phyloP scores from a whole-genome alignment of 2,888 invertebrate genomes.

The Drosophila setosimentum region DNA sequence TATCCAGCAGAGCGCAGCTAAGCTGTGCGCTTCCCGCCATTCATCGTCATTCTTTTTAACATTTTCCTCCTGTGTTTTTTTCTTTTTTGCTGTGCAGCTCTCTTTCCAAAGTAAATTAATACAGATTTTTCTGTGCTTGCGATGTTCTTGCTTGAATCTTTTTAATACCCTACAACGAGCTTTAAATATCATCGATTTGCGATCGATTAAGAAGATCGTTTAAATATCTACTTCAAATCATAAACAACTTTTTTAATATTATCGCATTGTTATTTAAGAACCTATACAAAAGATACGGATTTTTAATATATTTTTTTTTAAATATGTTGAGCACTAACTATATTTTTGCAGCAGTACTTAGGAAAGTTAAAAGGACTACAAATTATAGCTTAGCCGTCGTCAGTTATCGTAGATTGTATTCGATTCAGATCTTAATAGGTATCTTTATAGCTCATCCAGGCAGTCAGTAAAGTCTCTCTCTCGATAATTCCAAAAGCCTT shows the following conservation, averaged over 20 bases:
- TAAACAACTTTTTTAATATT: not conserved
- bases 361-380: too few relatives aligned
- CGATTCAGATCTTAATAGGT: not conserved
- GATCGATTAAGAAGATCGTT: too few relatives aligned
- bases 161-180: constrained; percentile 29
- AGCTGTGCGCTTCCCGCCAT: constrained; percentile 78
- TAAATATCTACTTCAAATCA: not conserved
- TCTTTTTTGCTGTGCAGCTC: constrained; percentile 28
- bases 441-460: constrained; percentile 20
- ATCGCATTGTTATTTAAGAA: not conserved
- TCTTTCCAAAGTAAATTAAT: constrained; percentile 58
- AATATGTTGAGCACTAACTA: not conserved
- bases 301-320: not conserved
- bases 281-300: not conserved
- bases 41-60: constrained; percentile 80
- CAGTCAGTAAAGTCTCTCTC: constrained; percentile 9
- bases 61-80: constrained; percentile 62
- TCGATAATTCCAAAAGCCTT: not conserved
- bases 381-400: too few relatives aligned
- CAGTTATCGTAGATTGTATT: not conserved
- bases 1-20: constrained; percentile 79
- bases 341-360: not conserved
- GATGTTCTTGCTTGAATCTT: not conserved
- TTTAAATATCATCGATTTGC: not conserved
- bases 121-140: constrained; percentile 47